Percentiles rank a stretch among this genome's conserved stretches.
Evolutionary conservation across 2,888 invertebrate species (phyloP).

Genomic region (Ichneumoninae sp.): DNA sequence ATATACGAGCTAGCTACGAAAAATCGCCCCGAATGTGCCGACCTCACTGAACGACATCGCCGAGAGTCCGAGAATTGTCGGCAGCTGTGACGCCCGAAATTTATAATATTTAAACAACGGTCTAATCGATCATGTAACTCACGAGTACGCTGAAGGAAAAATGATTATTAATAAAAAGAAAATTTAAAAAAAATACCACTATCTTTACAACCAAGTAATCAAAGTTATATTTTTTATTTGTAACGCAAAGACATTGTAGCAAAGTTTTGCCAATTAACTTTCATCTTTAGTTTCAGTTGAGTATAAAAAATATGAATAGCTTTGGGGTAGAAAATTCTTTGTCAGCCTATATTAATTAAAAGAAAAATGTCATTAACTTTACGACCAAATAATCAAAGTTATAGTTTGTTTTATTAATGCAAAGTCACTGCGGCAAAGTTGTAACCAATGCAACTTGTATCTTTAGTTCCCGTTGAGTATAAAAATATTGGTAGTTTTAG

Average conservation of each 20-base stretch:
- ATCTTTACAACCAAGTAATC: conserved; percentile 56
- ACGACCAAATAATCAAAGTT: conserved; percentile 21
- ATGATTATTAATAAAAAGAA: conserved; percentile 60
- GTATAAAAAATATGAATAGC: conserved; percentile 6
- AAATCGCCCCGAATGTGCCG: not conserved
- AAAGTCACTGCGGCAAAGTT: not conserved
- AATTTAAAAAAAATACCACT: conserved; percentile 52
- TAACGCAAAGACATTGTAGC: not conserved
- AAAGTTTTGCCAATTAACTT: not conserved
- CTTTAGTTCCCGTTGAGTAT: not conserved
- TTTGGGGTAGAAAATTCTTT: not conserved
- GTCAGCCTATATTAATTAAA: conserved; percentile 5
- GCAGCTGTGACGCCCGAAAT: conserved; percentile 46
- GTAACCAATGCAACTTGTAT: not conserved
- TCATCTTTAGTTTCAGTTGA: not conserved
- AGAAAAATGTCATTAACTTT: conserved; percentile 57
- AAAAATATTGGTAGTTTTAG: conserved; percentile 1
- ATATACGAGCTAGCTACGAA: not conserved
- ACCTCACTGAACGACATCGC: conserved; percentile 26
- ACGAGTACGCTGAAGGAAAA: conserved; percentile 46
- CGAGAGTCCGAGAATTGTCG: conserved; percentile 52
- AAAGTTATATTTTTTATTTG: not conserved
- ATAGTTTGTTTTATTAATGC: not conserved
- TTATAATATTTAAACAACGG: conserved; percentile 49
- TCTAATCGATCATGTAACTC: conserved; percentile 59